Percentiles rank a stretch among this genome's conserved stretches.
Conservation (phyloP, 2,797 vertebrate species). For the Crax fasciolata region DNA sequence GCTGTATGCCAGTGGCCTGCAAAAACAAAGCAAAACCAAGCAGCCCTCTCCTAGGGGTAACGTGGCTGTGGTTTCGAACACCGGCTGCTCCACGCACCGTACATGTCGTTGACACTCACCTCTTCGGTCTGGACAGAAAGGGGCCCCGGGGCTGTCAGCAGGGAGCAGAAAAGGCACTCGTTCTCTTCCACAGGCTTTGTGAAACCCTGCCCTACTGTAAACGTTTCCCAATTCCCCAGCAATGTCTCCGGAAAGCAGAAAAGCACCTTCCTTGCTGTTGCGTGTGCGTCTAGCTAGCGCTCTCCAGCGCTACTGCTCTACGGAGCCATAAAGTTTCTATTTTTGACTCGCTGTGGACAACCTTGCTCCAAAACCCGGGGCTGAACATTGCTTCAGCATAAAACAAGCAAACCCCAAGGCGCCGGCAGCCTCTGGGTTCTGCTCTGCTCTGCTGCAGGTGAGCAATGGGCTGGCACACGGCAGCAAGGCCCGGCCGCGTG, state of each 20-base stretch:
- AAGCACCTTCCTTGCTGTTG: neutral
- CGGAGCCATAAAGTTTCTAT: constrained; percentile 59
- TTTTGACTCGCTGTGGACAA: constrained; percentile 58
- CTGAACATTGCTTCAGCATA: constrained; percentile 12
- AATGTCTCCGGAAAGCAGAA: constrained; percentile 41
- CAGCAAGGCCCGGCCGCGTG: neutral
- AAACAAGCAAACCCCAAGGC: neutral
- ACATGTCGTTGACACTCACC: rapidly evolving
- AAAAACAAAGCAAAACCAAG: constrained; percentile 43
- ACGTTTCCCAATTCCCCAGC: neutral
- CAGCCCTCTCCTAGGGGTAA: neutral
- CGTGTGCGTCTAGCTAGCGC: neutral
- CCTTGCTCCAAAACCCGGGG: constrained; percentile 23
- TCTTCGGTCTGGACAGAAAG: neutral
- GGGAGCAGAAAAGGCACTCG: neutral
- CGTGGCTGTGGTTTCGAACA: neutral
- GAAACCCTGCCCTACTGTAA: constrained; percentile 16
- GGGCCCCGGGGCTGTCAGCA: neutral
- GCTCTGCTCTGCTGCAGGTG: neutral
- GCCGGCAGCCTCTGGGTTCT: neutral
- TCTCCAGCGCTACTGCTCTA: constrained; percentile 45
- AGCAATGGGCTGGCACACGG: neutral
- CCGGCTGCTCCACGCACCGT: neutral
- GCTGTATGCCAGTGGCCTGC: neutral
- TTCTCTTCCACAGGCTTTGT: constrained; percentile 11